These are phyloP conservation scores for Heterohyrax brucei DNA, from an alignment of 2,797 vertebrate genomes.

Conservation along the genomic window DNA sequence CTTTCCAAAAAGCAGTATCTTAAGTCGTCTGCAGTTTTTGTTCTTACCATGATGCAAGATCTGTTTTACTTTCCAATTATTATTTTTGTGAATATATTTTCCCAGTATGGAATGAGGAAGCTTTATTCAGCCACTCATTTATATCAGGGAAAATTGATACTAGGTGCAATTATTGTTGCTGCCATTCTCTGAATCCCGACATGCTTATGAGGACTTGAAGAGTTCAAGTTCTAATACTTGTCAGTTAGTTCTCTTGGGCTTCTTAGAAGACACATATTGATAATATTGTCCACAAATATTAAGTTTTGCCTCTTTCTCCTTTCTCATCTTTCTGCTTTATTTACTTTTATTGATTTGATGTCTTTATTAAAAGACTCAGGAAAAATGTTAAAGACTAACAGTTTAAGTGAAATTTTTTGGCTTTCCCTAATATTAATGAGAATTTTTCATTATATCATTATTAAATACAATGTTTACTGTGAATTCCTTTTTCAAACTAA, in stretches of 20 bases:
- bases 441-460: not conserved
- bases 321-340: conserved; percentile 23
- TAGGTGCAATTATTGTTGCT: not conserved
- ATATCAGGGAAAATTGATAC: not conserved
- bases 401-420: not conserved
- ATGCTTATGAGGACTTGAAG: not conserved
- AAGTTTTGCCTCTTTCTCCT: not conserved
- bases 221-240: not conserved
- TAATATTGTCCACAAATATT: not conserved
- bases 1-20: not conserved
- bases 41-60: not conserved
- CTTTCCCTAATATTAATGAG: not conserved
- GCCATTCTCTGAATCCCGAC: not conserved
- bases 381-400: not conserved
- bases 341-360: not conserved
- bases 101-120: not conserved
- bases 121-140: not conserved
- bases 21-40: not conserved
- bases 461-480: not conserved
- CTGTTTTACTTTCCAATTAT: conserved; percentile 2
- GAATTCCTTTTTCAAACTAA: not conserved
- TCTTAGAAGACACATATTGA: not conserved
- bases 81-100: conserved; percentile 12
- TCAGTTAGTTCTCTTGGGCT: not conserved
- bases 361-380: not conserved